These are phyloP conservation scores for Hylia prasina DNA, from an alignment of 2,113 vertebrate species.

Conservation along the genomic window DNA sequence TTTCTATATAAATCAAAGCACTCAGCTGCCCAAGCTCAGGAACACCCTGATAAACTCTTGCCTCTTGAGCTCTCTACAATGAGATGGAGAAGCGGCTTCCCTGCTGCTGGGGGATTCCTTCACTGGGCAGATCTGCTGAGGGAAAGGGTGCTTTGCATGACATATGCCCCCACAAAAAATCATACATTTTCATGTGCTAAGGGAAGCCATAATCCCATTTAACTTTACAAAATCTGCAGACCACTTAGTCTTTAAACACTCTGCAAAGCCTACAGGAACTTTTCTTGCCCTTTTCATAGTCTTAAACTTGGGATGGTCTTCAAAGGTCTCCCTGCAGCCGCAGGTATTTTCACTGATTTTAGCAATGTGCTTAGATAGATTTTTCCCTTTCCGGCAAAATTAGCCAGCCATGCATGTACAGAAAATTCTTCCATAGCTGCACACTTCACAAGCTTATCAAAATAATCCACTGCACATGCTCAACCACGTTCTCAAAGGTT, in stretches of 20 bases:
- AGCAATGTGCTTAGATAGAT: slow-evolving; percentile 12
- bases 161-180: not conserved
- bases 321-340: not conserved
- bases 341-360: slow-evolving; percentile 31
- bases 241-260: not conserved
- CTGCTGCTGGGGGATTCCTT: not conserved
- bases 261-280: not conserved
- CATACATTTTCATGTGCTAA: not conserved
- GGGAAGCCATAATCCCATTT: not conserved
- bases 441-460: not conserved
- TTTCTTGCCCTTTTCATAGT: not conserved
- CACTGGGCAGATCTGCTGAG: not conserved
- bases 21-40: not conserved
- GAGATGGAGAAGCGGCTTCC: not conserved
- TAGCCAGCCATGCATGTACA: slow-evolving; percentile 20
- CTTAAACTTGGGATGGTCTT: not conserved
- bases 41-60: not conserved
- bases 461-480: slow-evolving; percentile 53
- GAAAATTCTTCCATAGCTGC: slow-evolving; percentile 38
- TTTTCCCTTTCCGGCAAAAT: slow-evolving; percentile 44
- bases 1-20: not conserved
- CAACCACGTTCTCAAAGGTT: slow-evolving; percentile 9
- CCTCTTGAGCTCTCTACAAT: not conserved
- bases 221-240: not conserved
- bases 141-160: not conserved